Conservation (phyloP, 2,113 vertebrate genomes). For the Syngnathus typhle region DNA sequence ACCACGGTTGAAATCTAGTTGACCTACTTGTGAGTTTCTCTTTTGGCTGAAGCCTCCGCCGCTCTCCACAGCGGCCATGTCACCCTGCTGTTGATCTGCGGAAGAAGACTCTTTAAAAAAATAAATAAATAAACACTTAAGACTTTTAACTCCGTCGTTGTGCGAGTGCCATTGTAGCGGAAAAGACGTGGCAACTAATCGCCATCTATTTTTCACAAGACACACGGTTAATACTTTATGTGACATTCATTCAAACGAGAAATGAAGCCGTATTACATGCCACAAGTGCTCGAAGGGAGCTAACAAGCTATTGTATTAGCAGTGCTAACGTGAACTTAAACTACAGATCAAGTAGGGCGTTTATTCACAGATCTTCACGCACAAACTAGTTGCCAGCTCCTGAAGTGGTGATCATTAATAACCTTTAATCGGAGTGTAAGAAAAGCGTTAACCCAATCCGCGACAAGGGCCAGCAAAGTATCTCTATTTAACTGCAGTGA, state of each 20-base stretch:
- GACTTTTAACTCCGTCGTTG: not conserved
- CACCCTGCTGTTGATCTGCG: conserved; percentile 73
- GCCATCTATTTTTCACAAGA: not conserved
- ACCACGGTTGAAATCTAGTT: not conserved
- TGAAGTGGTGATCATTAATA: not conserved
- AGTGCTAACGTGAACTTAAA: conserved; percentile 45
- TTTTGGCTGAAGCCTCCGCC: conserved; percentile 69
- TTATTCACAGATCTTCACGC: conserved; percentile 9
- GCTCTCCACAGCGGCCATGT: conserved; percentile 71
- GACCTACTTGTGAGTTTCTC: conserved; percentile 69
- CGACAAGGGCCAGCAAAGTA: conserved; percentile 45
- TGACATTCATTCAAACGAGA: not conserved
- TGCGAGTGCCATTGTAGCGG: not conserved
- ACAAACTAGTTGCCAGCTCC: not conserved
- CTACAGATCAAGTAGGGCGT: not conserved
- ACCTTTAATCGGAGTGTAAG: not conserved
- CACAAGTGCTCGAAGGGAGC: conserved; percentile 27
- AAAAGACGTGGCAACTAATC: not conserved
- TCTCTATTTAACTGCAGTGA: not conserved
- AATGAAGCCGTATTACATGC: conserved; percentile 6
- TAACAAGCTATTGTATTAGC: conserved; percentile 40
- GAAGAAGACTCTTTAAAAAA: conserved; percentile 42
- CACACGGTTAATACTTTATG: not conserved
- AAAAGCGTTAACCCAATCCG: conserved; percentile 30
- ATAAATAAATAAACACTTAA: conserved; percentile 27